These are phyloP conservation scores for Punctoribates punctum DNA, from an alignment of 2,888 invertebrate genomes.

Conservation along the genomic window DNA sequence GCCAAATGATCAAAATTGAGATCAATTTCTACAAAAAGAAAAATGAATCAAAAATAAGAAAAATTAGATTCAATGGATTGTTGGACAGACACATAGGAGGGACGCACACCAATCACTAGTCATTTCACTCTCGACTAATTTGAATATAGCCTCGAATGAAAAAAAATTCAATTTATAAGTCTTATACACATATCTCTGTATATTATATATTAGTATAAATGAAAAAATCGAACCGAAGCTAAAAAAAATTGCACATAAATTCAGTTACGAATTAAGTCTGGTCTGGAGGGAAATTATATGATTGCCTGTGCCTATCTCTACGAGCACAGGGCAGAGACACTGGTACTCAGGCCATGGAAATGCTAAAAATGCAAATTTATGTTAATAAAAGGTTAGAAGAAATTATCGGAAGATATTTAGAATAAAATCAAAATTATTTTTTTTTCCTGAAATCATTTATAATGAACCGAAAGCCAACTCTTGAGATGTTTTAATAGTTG, in stretches of 20 bases:
- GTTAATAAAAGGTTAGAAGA: neutral
- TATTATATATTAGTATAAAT: too few relatives aligned
- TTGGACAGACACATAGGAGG: too few relatives aligned
- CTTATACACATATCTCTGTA: too few relatives aligned
- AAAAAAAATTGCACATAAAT: neutral
- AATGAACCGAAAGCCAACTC: too few relatives aligned
- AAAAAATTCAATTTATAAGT: neutral
- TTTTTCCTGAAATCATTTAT: neutral
- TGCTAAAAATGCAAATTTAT: slow-evolving; percentile 1
- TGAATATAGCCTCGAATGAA: neutral
- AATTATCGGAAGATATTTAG: neutral
- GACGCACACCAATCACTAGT: too few relatives aligned
- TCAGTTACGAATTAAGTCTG: neutral
- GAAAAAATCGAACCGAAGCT: too few relatives aligned
- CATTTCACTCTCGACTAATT: neutral
- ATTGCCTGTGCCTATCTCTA: neutral
- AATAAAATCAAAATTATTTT: neutral
- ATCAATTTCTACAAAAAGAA: too few relatives aligned
- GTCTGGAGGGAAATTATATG: neutral
- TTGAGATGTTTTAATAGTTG: too few relatives aligned
- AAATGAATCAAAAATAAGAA: too few relatives aligned
- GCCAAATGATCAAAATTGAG: too few relatives aligned
- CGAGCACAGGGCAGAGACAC: too few relatives aligned
- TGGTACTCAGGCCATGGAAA: neutral
- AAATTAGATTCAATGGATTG: too few relatives aligned